Conservation (phyloP, 2,797 vertebrate species). For the Gymnodraco acuticeps region DNA sequence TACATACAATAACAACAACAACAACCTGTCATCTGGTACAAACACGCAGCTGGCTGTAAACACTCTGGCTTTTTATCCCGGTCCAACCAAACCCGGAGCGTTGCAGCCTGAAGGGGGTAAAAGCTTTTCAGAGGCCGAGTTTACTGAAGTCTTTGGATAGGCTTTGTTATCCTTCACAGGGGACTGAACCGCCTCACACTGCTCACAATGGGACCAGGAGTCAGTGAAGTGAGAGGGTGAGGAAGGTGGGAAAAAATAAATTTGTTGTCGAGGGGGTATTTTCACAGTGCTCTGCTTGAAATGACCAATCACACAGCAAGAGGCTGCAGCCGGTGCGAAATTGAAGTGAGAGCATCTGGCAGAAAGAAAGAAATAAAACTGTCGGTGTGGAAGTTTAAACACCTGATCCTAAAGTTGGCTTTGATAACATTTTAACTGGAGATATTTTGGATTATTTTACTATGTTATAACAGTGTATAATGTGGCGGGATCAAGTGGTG, state of each 20-base stretch:
- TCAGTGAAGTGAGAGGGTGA: slow-evolving; percentile 46
- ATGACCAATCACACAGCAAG: slow-evolving; percentile 16
- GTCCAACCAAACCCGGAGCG: slow-evolving; percentile 24
- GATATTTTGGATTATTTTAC: not conserved
- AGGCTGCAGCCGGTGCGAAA: not conserved
- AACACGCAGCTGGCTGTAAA: slow-evolving; percentile 25
- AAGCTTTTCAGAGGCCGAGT: slow-evolving; percentile 30
- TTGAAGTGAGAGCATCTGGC: slow-evolving; percentile 11
- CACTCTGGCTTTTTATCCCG: slow-evolving; percentile 35
- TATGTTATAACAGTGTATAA: too few relatives aligned
- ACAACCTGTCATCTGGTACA: slow-evolving; percentile 13
- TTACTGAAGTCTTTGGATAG: slow-evolving; percentile 32
- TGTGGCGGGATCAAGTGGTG: too few relatives aligned
- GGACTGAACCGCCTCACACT: slow-evolving; percentile 34
- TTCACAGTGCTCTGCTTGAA: slow-evolving; percentile 20
- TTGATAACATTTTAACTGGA: not conserved
- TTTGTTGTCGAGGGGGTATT: slow-evolving; percentile 39
- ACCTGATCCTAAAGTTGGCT: not conserved
- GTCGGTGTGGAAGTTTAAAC: slow-evolving; percentile 6
- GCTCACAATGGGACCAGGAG: slow-evolving; percentile 46
- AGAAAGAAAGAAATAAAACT: not conserved
- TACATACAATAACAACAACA: slow-evolving; percentile 6
- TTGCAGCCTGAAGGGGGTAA: slow-evolving; percentile 10
- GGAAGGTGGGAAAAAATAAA: slow-evolving; percentile 28
- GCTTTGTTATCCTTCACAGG: slow-evolving; percentile 60